Evolutionary conservation across 2,888 invertebrate genomes (phyloP).

Genomic region (Agrenia bidenticulata): DNA sequence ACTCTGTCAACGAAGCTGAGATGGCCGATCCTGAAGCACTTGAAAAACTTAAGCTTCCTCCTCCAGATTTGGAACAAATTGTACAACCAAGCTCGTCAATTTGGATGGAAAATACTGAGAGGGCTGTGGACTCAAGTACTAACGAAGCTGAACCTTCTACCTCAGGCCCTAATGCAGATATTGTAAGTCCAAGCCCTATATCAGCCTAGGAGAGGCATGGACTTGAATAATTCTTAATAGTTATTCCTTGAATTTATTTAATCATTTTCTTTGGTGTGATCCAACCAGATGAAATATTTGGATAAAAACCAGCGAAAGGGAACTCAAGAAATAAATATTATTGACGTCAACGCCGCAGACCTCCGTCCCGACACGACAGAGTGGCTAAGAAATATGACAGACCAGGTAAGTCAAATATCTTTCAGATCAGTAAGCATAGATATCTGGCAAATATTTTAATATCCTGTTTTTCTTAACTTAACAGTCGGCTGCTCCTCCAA

Average conservation of each 20-base stretch:
- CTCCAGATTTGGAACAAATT: slow-evolving; percentile 27
- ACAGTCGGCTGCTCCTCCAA: slow-evolving; percentile 39
- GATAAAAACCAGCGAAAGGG: slow-evolving; percentile 65
- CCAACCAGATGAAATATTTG: slow-evolving; percentile 66
- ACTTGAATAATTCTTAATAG: too few relatives aligned
- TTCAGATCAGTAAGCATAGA: background rate
- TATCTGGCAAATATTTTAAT: background rate
- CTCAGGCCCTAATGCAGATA: background rate
- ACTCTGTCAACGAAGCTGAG: slow-evolving; percentile 22
- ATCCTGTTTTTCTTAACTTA: background rate
- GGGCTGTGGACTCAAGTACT: background rate
- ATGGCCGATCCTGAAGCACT: slow-evolving; percentile 30
- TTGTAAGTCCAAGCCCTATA: background rate
- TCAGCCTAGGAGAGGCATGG: too few relatives aligned
- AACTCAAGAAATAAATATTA: slow-evolving; percentile 67
- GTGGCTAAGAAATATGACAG: slow-evolving; percentile 69
- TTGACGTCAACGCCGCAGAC: slow-evolving; percentile 79
- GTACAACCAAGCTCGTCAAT: background rate
- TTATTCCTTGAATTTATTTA: slow-evolving; percentile 2
- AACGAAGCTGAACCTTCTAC: background rate
- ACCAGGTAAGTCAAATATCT: slow-evolving; percentile 41
- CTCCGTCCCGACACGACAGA: slow-evolving; percentile 76
- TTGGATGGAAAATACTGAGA: background rate
- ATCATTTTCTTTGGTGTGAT: background rate
- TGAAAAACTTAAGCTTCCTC: slow-evolving; percentile 40